A percentile compares a stretch with the other conserved stretches of the same genome.
These are phyloP conservation scores for Laticauda laticaudata DNA, from an alignment of 2,113 vertebrate species.

Conservation along the genomic window DNA sequence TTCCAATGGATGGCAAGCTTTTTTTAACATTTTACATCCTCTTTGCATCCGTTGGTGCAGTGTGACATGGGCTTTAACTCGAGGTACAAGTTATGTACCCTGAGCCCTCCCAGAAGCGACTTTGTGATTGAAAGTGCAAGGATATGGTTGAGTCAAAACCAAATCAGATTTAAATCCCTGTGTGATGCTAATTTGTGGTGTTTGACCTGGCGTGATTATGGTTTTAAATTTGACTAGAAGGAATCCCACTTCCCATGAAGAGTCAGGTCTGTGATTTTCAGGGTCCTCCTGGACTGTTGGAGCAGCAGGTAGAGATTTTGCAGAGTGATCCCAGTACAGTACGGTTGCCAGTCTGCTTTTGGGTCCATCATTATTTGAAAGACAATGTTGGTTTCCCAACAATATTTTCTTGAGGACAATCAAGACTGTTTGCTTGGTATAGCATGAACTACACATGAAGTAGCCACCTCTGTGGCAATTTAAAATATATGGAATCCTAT, in stretches of 20 bases:
- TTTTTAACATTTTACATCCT: no score
- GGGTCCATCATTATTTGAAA: not conserved
- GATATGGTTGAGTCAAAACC: not conserved
- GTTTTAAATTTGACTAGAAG: not conserved
- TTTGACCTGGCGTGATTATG: not conserved
- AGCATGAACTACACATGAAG: not conserved
- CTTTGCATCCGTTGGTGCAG: no score
- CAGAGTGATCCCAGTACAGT: not conserved
- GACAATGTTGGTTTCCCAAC: not conserved
- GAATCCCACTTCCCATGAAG: not conserved
- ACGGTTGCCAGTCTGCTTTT: not conserved
- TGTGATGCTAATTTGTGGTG: not conserved
- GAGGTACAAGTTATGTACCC: not conserved
- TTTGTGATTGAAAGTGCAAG: not conserved
- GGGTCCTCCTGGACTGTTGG: not conserved
- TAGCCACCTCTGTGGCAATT: not conserved
- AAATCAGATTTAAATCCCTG: not conserved
- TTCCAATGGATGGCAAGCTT: no score
- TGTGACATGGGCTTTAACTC: not conserved
- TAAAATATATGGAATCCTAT: not conserved
- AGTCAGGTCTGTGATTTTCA: not conserved
- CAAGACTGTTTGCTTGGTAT: not conserved
- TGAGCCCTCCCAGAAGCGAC: not conserved
- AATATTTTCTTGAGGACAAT: not conserved
- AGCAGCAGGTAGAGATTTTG: not conserved